Conservation (phyloP, 2,113 vertebrate genomes). For the Chloropsis hardwickii region DNA sequence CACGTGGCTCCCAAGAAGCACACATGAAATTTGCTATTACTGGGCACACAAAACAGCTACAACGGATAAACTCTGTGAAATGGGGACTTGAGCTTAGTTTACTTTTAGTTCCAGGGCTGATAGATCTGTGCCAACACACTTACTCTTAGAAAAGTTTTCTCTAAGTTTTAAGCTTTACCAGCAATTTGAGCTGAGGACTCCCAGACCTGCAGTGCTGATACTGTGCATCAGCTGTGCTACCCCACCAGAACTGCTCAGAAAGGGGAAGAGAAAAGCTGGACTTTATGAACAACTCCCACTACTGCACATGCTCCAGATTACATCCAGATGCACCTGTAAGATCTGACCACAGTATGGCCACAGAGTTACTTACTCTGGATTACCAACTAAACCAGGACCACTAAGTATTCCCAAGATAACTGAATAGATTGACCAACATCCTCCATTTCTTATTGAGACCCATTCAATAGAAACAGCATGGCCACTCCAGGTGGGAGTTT, state of each 20-base stretch:
- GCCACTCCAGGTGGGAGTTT: neutral
- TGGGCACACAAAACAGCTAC: neutral
- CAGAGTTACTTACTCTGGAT: neutral
- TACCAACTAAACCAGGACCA: neutral
- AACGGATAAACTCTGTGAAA: neutral
- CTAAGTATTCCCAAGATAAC: neutral
- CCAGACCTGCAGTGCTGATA: neutral
- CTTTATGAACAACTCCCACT: neutral
- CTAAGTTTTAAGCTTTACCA: neutral
- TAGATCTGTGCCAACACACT: neutral
- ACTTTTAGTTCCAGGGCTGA: neutral
- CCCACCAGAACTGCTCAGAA: neutral
- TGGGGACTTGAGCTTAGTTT: neutral
- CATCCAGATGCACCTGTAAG: neutral
- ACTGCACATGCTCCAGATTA: neutral
- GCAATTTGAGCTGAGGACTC: neutral
- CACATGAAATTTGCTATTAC: neutral
- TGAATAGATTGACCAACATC: neutral
- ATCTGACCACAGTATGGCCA: neutral
- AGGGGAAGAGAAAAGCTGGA: neutral
- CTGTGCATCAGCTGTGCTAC: neutral
- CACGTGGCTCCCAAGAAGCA: neutral
- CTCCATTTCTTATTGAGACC: neutral
- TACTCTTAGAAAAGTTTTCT: neutral
- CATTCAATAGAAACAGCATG: fast-evolving